Evolutionary conservation across 2,113 vertebrate genomes (phyloP).

Genomic region (Xenopus tropicalis): UCB_Xtro_10.0 CM004447.2:1052001-1052500

Average conservation of each 20-base stretch:
- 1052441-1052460: too few species aligned
- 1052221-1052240: conserved; percentile 59
- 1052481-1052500: conserved; percentile 34
- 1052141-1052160: conserved; percentile 66
- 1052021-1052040: conserved; percentile 49
- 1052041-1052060: conserved; percentile 52
- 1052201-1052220: conserved; percentile 50
- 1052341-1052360: conserved; percentile 69
- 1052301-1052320: conserved; percentile 66
- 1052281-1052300: conserved; percentile 43
- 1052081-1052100: conserved; percentile 51
- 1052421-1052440: conserved; percentile 52
- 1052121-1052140: conserved; percentile 61
- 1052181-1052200: conserved; percentile 16
- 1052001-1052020: conserved; percentile 48
- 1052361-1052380: conserved; percentile 67
- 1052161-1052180: conserved; percentile 69
- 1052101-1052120: conserved; percentile 51
- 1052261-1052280: conserved; percentile 77
- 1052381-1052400: conserved; percentile 66
- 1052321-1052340: conserved; percentile 61
- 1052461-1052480: conserved; percentile 66
- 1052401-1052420: conserved; percentile 45
- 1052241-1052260: conserved; percentile 55
- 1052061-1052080: background rate